These are phyloP conservation scores for Apoderus coryli DNA, from an alignment of 2,888 invertebrate species.

Conservation along the genomic window DNA sequence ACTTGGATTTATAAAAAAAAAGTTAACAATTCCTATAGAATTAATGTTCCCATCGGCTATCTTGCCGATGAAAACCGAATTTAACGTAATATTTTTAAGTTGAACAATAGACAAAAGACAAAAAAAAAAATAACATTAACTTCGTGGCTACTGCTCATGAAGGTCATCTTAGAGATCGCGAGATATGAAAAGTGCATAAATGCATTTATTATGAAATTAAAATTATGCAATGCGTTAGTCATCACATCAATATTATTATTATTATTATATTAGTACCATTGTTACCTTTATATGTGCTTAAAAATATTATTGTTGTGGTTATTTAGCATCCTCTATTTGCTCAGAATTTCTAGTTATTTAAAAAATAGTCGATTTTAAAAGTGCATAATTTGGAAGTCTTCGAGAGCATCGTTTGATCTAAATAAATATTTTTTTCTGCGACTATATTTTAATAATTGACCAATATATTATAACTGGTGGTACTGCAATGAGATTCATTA, in stretches of 20 bases:
- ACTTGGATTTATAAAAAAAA: too few relatives aligned
- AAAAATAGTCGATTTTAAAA: too few relatives aligned
- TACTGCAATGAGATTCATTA: too few relatives aligned
- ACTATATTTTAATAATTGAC: too few relatives aligned
- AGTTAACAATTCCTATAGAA: too few relatives aligned
- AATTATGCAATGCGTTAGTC: constrained; percentile 26
- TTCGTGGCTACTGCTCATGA: constrained; percentile 20
- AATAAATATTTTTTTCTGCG: too few relatives aligned
- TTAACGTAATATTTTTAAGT: constrained; percentile 1
- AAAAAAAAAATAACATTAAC: constrained; percentile 22
- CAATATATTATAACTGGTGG: too few relatives aligned
- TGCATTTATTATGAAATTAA: constrained; percentile 24
- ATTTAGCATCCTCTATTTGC: too few relatives aligned
- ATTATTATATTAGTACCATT: constrained; percentile 6
- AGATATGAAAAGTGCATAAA: constrained; percentile 25
- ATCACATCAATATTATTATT: constrained; percentile 17
- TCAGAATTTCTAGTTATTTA: too few relatives aligned
- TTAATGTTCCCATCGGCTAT: neutral
- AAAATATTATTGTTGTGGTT: too few relatives aligned
- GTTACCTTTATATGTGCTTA: constrained; percentile 1
- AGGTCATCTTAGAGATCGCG: constrained; percentile 24
- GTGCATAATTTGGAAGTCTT: too few relatives aligned
- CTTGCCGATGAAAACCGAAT: constrained; percentile 1
- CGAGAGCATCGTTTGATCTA: too few relatives aligned
- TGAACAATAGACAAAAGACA: constrained; percentile 22